Percentiles rank a stretch among this genome's conserved stretches.
Conservation (phyloP, 2,888 invertebrate genomes). For the Hydroisotoma schaefferi region DNA sequence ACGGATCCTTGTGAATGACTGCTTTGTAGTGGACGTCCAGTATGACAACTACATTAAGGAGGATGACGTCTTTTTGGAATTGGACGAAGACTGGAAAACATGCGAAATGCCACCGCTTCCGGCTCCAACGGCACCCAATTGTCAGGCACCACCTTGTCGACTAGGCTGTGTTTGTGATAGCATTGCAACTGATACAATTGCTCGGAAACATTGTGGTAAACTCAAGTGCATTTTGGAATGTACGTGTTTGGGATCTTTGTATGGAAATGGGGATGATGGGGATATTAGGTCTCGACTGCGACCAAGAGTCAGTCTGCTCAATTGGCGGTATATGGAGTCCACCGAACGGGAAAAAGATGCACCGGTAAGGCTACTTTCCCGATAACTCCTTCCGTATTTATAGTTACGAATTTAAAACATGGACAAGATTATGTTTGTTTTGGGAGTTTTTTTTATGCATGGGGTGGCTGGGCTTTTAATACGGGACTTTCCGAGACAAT, state of each 20-base stretch:
- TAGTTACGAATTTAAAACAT: too few relatives aligned
- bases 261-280: conserved; percentile 33
- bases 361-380: conserved; percentile 20
- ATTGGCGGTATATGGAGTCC: conserved; percentile 38
- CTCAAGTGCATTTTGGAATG: conserved; percentile 45
- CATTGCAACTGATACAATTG: conserved; percentile 28
- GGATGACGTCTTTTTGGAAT: conserved; percentile 32
- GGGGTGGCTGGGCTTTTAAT: too few relatives aligned
- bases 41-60: conserved; percentile 41
- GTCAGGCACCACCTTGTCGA: conserved; percentile 36
- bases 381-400: too few relatives aligned
- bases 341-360: conserved; percentile 38
- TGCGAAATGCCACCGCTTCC: conserved; percentile 18
- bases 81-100: conserved; percentile 33
- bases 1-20: conserved; percentile 28
- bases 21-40: conserved; percentile 27
- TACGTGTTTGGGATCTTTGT: conserved; percentile 28
- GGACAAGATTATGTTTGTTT: too few relatives aligned
- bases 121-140: conserved; percentile 24
- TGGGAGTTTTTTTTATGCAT: too few relatives aligned
- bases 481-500: too few relatives aligned
- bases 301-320: conserved; percentile 43
- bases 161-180: conserved; percentile 42
- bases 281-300: conserved; percentile 43
- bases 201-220: conserved; percentile 38